A percentile compares a stretch with the other conserved stretches of the same genome.
Evolutionary conservation across 2,888 invertebrate genomes (phyloP).

Genomic region (Lithophane socia): DNA sequence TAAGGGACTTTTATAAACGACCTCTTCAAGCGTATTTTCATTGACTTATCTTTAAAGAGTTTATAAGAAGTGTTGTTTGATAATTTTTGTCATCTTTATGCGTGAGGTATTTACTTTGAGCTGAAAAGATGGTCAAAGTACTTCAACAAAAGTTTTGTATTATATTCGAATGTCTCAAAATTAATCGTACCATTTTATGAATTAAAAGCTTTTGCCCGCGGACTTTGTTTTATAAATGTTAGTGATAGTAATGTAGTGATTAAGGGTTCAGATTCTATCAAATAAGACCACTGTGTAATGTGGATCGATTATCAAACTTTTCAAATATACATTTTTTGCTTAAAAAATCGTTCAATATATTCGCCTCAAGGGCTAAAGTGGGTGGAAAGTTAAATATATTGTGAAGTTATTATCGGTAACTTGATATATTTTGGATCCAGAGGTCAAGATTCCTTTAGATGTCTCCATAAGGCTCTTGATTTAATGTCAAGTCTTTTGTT

Average conservation of each 20-base stretch:
- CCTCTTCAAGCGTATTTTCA: conserved; percentile 11
- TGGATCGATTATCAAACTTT: neutral
- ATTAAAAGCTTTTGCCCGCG: neutral
- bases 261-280: neutral
- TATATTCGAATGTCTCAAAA: conserved; percentile 2
- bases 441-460: conserved; percentile 34
- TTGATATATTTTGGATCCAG: conserved; percentile 26
- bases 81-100: neutral
- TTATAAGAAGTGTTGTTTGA: neutral
- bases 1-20: neutral
- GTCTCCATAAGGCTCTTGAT: conserved; percentile 2
- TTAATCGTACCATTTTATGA: conserved; percentile 16
- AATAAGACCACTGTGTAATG: conserved; percentile 5
- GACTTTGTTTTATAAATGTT: too few relatives aligned
- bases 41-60: neutral
- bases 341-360: conserved; percentile 23
- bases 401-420: conserved; percentile 24
- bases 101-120: neutral
- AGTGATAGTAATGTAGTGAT: neutral
- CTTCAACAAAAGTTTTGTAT: neutral
- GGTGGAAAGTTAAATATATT: conserved; percentile 31
- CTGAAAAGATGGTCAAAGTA: neutral
- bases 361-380: conserved; percentile 18
- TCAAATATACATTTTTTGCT: conserved; percentile 21
- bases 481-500: conserved; percentile 5